Evolutionary conservation across 2,888 invertebrate species (phyloP), one percentile per base, ranked within the genome.

Genomic region (Drosophila atroscutellata): DNA sequence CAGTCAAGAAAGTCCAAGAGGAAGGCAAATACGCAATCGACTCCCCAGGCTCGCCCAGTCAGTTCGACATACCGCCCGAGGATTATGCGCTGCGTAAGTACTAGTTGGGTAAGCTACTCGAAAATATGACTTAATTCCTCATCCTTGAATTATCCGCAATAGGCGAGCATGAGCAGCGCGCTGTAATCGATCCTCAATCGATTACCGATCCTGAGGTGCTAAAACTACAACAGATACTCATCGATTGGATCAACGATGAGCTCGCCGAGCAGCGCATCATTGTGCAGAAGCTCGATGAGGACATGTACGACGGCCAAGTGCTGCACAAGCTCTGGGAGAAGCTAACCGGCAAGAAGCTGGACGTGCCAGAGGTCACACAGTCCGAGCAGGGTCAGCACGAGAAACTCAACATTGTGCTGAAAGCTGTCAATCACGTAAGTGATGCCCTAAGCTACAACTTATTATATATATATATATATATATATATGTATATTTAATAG

Each of bases 241-340:
- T 99, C 84, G 98, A 99, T 87, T 99, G 99, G 99, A 97, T 99
- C 63, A 99, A 99, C 93, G 99, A 99, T 94, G 99, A 99, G 93
- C 94, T 99, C 62, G 99, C 99, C 0, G 95, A 97, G 78, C 98
- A 99, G 89, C 95, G 99, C 90, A 99, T 99, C 76, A 99, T 99
- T 88, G 99, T 99, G 0, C 98, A 99, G 93, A 96, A 98, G 87
- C 96, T 99, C 54, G 97, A 97, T 81, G 99, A 99, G 93, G 99
- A 99, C 94, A 94, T 99, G 79, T 99, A 98, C 93, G 99, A 99
- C 94, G 99, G 99, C 0, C 99, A 99, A 94, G 96, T 95, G 7
- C 92, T 96, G 52, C 96, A 96, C 85, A 96, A 96, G 89, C 92
- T 96, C 2, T 93, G 95, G 87, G 98, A 99, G 92, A 98, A 97